Percentiles rank a stretch among this genome's conserved stretches.
These are phyloP conservation scores for Lepidocyrtinus sp. DNA, from an alignment of 2,888 invertebrate species.

Conservation along the genomic window DNA sequence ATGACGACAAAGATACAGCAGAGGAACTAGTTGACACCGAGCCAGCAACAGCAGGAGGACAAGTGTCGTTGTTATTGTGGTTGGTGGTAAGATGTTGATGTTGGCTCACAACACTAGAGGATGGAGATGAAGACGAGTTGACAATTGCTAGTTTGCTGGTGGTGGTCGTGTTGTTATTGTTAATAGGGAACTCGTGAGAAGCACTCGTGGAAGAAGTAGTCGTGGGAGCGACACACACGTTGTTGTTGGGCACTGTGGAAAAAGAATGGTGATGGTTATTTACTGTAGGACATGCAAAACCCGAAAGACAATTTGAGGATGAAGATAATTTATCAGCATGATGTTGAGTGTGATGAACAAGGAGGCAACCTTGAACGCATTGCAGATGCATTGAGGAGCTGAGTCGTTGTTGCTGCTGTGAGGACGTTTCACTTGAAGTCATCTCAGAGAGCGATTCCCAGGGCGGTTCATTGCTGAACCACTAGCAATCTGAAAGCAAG, in stretches of 20 bases:
- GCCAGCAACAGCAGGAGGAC: background rate
- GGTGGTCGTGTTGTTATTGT: slow-evolving; percentile 42
- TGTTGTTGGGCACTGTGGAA: slow-evolving; percentile 31
- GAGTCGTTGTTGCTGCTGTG: slow-evolving; percentile 43
- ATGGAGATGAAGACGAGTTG: slow-evolving; percentile 28
- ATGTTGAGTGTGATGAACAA: slow-evolving; percentile 48
- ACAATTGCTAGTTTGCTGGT: slow-evolving; percentile 20
- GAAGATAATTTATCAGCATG: slow-evolving; percentile 43
- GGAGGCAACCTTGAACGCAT: slow-evolving; percentile 67
- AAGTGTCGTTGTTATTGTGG: slow-evolving; percentile 35
- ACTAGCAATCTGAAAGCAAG: slow-evolving; percentile 51
- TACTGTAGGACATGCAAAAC: slow-evolving; percentile 28
- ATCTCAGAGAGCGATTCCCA: slow-evolving; percentile 64
- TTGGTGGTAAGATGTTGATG: slow-evolving; percentile 29
- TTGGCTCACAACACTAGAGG: slow-evolving; percentile 22
- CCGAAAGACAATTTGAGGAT: slow-evolving; percentile 45
- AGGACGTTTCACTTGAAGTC: slow-evolving; percentile 70
- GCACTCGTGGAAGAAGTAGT: slow-evolving; percentile 22
- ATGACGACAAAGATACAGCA: background rate
- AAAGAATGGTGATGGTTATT: slow-evolving; percentile 23
- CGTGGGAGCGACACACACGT: slow-evolving; percentile 3
- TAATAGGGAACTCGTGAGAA: slow-evolving; percentile 28
- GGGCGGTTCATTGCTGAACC: slow-evolving; percentile 70
- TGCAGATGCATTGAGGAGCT: slow-evolving; percentile 66
- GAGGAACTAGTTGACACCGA: slow-evolving; percentile 21